Percentiles rank a stretch among this genome's conserved stretches.
phyloP scores from a whole-genome alignment of 1,140 invertebrate species.

The Drosophila insularis region DNA sequence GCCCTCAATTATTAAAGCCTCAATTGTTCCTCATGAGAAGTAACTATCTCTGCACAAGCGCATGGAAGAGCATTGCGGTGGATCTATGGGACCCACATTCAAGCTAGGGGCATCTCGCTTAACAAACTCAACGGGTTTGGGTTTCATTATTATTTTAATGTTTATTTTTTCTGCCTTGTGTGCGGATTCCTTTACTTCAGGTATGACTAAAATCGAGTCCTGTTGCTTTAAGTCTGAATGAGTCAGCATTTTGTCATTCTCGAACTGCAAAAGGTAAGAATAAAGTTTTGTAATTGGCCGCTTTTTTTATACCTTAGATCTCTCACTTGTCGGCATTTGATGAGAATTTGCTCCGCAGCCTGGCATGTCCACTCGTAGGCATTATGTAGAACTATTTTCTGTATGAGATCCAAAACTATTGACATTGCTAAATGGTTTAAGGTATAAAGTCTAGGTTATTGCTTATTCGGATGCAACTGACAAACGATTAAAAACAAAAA shows the following conservation, averaged over 20 bases:
- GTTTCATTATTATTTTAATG: background rate
- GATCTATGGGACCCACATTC: constrained; percentile 47
- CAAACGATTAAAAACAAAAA: background rate
- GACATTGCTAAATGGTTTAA: constrained; percentile 39
- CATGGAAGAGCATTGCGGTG: constrained; percentile 57
- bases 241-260: background rate
- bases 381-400: constrained; percentile 50
- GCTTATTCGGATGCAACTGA: constrained; percentile 5
- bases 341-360: constrained; percentile 13
- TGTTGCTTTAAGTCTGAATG: background rate
- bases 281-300: background rate
- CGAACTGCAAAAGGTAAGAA: background rate
- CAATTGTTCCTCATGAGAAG: constrained; percentile 53
- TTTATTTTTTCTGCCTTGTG: background rate
- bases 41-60: constrained; percentile 55
- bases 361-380: constrained; percentile 46
- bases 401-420: constrained; percentile 54
- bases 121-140: background rate
- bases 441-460: constrained; percentile 31
- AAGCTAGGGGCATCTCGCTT: constrained; percentile 23
- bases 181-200: background rate
- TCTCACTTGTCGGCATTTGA: constrained; percentile 39
- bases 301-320: background rate
- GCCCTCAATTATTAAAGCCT: constrained; percentile 61
- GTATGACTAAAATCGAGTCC: background rate